These are phyloP conservation scores for Muscina levida DNA, from an alignment of 2,888 invertebrate genomes.

Conservation along the genomic window DNA sequence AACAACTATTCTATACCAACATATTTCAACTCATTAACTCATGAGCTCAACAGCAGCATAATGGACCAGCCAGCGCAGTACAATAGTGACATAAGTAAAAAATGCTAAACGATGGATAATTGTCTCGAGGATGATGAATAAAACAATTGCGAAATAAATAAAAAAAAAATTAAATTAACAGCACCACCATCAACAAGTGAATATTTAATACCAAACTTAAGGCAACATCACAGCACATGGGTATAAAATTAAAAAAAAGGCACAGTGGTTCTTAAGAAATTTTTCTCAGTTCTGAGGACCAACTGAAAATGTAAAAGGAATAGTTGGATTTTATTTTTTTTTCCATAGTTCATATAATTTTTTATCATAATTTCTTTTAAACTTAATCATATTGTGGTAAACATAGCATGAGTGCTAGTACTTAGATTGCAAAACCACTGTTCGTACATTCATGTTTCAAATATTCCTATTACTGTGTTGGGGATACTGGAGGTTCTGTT, in stretches of 20 bases:
- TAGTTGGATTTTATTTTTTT: too few species aligned
- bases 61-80: background rate
- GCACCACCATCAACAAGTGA: background rate
- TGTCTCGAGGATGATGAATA: constrained; percentile 23
- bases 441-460: background rate
- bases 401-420: too few species aligned
- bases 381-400: too few species aligned
- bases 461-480: background rate
- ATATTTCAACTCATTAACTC: constrained; percentile 32
- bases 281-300: too few species aligned
- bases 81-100: background rate
- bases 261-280: too few species aligned
- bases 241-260: too few species aligned
- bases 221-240: constrained; percentile 40
- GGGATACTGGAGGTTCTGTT: background rate
- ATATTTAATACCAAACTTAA: constrained; percentile 51
- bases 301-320: too few species aligned
- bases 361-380: too few species aligned
- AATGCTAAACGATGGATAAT: constrained; percentile 18
- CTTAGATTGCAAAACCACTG: too few species aligned
- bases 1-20: constrained; percentile 4
- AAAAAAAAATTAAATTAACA: background rate
- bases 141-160: constrained; percentile 37
- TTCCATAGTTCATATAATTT: too few species aligned
- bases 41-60: constrained; percentile 31